Evolutionary conservation across 2,113 vertebrate species (phyloP).

Genomic region (Pachyramphus minor): DNA sequence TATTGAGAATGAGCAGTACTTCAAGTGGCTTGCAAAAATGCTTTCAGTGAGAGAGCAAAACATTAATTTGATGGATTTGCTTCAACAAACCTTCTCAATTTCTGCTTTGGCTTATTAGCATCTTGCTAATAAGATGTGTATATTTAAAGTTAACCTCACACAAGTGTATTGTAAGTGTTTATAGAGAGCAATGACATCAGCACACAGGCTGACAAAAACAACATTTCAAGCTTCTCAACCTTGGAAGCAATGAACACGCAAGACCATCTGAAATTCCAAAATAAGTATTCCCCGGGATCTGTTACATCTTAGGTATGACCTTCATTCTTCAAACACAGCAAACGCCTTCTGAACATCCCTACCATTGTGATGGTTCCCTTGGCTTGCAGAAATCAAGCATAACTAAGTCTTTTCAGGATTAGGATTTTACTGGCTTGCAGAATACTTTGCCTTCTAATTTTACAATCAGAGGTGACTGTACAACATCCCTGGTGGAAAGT

Average conservation of each 20-base stretch:
- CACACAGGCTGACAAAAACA: not conserved
- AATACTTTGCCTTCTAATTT: not conserved
- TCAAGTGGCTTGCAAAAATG: constrained; percentile 54
- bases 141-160: not conserved
- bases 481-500: not conserved
- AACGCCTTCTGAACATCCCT: not conserved
- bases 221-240: not conserved
- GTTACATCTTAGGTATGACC: not conserved
- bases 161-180: not conserved
- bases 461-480: not conserved
- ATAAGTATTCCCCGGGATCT: not conserved
- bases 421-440: not conserved
- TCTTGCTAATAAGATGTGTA: not conserved
- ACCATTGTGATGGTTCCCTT: not conserved
- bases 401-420: not conserved
- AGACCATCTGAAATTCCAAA: not conserved
- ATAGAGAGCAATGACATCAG: not conserved
- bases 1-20: constrained; percentile 49
- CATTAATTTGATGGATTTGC: not conserved
- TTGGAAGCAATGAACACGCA: not conserved
- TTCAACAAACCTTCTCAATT: not conserved
- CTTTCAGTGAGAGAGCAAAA: constrained; percentile 29
- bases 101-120: not conserved
- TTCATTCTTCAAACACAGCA: not conserved
- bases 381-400: not conserved